Evolutionary conservation across 2,888 invertebrate genomes (phyloP).

Genomic region (Hyalella azteca): DNA sequence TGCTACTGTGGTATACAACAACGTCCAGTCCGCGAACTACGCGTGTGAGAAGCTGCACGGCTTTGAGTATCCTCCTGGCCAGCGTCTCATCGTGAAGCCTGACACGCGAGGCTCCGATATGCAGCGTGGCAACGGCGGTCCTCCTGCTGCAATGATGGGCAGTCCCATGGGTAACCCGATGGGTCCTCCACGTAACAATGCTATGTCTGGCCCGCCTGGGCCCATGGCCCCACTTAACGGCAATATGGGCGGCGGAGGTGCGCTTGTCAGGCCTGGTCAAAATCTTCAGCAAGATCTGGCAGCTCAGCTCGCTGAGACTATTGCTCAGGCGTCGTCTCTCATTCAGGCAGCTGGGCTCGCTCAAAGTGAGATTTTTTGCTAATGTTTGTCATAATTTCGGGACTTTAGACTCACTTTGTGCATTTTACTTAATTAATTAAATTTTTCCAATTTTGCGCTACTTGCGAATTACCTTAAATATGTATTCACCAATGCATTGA

Average conservation of each 20-base stretch:
- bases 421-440: too few relatives aligned
- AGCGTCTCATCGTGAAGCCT: slow-evolving; percentile 77
- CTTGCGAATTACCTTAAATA: too few relatives aligned
- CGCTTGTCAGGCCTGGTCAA: slow-evolving; percentile 41
- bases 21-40: slow-evolving; percentile 74
- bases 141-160: not conserved
- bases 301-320: slow-evolving; percentile 74
- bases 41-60: slow-evolving; percentile 85
- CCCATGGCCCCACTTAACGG: slow-evolving; percentile 45
- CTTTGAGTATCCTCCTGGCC: slow-evolving; percentile 90
- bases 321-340: slow-evolving; percentile 78
- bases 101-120: slow-evolving; percentile 62
- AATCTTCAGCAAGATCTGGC: slow-evolving; percentile 69
- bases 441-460: too few relatives aligned
- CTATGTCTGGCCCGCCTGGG: slow-evolving; percentile 23
- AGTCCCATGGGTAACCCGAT: not conserved
- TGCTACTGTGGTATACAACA: slow-evolving; percentile 75
- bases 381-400: too few relatives aligned
- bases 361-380: slow-evolving; percentile 55
- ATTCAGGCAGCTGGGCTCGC: slow-evolving; percentile 71
- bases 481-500: too few relatives aligned
- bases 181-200: slow-evolving; percentile 27
- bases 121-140: not conserved
- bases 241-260: slow-evolving; percentile 42
- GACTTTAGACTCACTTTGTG: too few relatives aligned